Conservation (phyloP, 2,888 invertebrate species). For the Harmothoe impar region DNA sequence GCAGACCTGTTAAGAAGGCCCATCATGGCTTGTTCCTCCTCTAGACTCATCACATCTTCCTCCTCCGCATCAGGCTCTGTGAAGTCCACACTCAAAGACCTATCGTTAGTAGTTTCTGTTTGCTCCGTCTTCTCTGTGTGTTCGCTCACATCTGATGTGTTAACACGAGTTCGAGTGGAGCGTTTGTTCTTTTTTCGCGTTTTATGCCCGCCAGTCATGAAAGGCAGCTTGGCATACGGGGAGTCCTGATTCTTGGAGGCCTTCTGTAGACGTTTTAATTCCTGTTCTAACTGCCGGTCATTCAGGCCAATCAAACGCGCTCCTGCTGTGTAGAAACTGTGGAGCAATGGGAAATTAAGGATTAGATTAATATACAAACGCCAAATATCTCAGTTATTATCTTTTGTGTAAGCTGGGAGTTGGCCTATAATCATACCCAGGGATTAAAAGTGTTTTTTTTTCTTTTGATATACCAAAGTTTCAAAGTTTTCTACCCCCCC, state of each 20-base stretch:
- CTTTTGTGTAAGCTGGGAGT: too few species aligned
- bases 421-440: too few species aligned
- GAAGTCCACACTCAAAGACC: neutral
- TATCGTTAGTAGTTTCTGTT: neutral
- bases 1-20: neutral
- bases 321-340: conserved; percentile 77
- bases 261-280: conserved; percentile 73
- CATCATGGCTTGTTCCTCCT: neutral
- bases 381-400: too few species aligned
- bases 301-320: conserved; percentile 75
- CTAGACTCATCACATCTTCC: neutral
- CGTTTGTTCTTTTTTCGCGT: conserved; percentile 36
- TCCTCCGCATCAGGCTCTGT: neutral
- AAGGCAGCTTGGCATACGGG: conserved; percentile 76
- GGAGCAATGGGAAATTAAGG: conserved; percentile 50
- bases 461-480: too few species aligned
- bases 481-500: too few species aligned
- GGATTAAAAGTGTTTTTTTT: too few species aligned
- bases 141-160: neutral
- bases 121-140: neutral
- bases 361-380: neutral
- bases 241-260: conserved; percentile 72
- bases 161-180: neutral
- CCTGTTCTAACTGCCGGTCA: conserved; percentile 72
- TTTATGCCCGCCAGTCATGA: conserved; percentile 41